These are phyloP conservation scores for Pseudolaguvia tuberculata DNA, from an alignment of 2,113 vertebrate genomes.

Conservation along the genomic window DNA sequence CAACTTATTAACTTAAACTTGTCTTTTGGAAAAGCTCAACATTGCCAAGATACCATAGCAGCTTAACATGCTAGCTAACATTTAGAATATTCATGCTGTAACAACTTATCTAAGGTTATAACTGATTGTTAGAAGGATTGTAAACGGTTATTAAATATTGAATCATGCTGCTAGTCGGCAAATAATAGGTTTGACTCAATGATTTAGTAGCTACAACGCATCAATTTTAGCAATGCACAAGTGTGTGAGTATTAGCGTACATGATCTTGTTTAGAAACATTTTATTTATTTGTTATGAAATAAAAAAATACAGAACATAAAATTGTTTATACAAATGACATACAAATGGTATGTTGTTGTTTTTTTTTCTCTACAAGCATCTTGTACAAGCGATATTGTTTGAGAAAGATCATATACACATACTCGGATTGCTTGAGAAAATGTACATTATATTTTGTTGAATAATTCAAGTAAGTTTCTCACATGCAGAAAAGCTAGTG, in stretches of 20 bases:
- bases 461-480: neutral
- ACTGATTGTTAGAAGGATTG: neutral
- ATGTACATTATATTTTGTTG: slow-evolving; percentile 12
- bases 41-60: neutral
- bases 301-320: slow-evolving; percentile 11
- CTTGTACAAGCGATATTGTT: neutral
- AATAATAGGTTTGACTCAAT: neutral
- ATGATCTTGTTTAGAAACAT: neutral
- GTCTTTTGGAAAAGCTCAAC: neutral
- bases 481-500: neutral
- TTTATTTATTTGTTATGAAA: slow-evolving; percentile 12
- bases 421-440: slow-evolving; percentile 8
- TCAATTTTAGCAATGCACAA: too few species aligned
- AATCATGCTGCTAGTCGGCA: neutral
- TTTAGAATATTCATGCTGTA: neutral
- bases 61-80: neutral
- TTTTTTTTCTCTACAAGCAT: neutral
- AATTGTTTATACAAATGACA: slow-evolving; percentile 1
- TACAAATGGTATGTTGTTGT: neutral
- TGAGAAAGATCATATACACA: slow-evolving; percentile 8
- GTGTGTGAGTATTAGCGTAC: neutral
- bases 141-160: neutral
- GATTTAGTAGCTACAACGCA: neutral
- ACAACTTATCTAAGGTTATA: neutral
- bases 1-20: neutral